Base-by-base conservation (phyloP, 2,888 invertebrate genomes). In the Hetaerina titia region DNA sequence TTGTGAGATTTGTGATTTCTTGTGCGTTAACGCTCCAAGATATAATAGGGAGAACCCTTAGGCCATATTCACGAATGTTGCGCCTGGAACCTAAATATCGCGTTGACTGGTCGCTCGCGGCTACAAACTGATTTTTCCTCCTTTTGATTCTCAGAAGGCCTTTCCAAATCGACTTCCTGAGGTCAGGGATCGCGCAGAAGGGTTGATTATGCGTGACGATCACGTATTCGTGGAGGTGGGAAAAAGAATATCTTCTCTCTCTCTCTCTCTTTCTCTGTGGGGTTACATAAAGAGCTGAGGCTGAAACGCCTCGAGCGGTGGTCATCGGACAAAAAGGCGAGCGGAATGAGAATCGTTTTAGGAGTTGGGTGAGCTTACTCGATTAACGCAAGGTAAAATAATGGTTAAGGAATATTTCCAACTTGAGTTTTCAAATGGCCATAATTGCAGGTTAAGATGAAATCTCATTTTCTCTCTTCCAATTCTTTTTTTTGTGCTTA, bases 111-210 rank as follows among this genome's bases (percentile, higher is more conserved):
- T 60, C 69, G 56, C 56, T 74, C 5, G 90, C 15, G 63, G 92
- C 69, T 17, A 56, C 57, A 45, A 13, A 56, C 64, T 45, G 11
- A 19, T 45, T 90, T 90, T 92, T 92, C 92, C 92, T 92, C 92
- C 19, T 74, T 31, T 19, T 22, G 69, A 56, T 92, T 92, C 92
- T 69, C 22, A 56, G 45, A 63, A 81, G 81, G n/a, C 81, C 31
- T 1, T 81, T 13, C 15, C 81, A 90, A 90, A 31, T 63, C 31
- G 57, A 74, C 57, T 92, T 92, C 74, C 56, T 69, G 9, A 64
- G 45, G 69, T 92, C 74, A 56, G 57, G 69, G 74, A 56, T 69
- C 13, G 90, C 17, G n/a, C 25, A n/a, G 25, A 22, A n/a, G 69
- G 81, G 81, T 81, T 31, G 31, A 81, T 81, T 81, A 31, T 31